Conservation (phyloP, 1,140 invertebrate genomes). For the Drosophila pallidifrons region DNA sequence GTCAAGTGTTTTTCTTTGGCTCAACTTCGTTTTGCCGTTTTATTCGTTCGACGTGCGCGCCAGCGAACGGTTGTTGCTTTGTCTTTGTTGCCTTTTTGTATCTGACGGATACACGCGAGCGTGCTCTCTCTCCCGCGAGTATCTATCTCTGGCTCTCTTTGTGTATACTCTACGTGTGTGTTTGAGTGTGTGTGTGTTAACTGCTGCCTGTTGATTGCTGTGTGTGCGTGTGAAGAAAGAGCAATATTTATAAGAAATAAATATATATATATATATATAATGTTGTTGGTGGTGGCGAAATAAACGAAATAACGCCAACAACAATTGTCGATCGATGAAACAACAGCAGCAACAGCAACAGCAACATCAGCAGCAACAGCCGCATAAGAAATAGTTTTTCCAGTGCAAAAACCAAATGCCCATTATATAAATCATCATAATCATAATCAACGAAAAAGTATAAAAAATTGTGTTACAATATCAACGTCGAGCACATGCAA, state of each 20-base stretch:
- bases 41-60: slow-evolving; percentile 77
- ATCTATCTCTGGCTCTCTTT: slow-evolving; percentile 3
- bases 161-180: background rate
- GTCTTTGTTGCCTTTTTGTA: slow-evolving; percentile 56
- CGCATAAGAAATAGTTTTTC: slow-evolving; percentile 68
- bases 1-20: slow-evolving; percentile 50
- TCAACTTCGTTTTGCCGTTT: slow-evolving; percentile 52
- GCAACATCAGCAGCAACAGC: slow-evolving; percentile 1
- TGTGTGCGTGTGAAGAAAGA: slow-evolving; percentile 78
- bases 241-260: slow-evolving; percentile 67
- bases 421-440: slow-evolving; percentile 60
- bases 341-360: background rate
- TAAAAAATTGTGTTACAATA: slow-evolving; percentile 45
- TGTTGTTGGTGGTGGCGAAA: slow-evolving; percentile 63
- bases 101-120: slow-evolving; percentile 67
- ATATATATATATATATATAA: slow-evolving; percentile 45
- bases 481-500: slow-evolving; percentile 36
- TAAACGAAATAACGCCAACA: slow-evolving; percentile 55
- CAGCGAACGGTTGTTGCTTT: slow-evolving; percentile 80
- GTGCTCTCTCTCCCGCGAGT: slow-evolving; percentile 22
- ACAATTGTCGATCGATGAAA: slow-evolving; percentile 47
- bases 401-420: slow-evolving; percentile 52
- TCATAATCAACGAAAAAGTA: background rate
- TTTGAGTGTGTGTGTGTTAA: slow-evolving; percentile 49
- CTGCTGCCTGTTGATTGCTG: slow-evolving; percentile 15